Base-by-base conservation (phyloP, 2,113 vertebrate species). In the Calidris pygmaea region DNA sequence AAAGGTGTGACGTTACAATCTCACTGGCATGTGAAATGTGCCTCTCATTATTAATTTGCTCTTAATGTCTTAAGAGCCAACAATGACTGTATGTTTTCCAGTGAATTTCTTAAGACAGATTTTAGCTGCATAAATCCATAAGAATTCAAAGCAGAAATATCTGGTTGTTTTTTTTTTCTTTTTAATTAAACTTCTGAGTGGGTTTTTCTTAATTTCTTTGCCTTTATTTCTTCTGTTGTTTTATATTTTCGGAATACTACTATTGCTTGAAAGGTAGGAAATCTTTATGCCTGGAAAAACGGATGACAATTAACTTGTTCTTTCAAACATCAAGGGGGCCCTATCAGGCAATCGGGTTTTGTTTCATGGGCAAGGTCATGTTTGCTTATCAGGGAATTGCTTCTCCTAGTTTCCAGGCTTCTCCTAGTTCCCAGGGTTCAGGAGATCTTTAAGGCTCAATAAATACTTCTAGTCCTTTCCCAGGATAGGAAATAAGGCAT, bases 381-480 rank as follows among this genome's bases (percentile, higher is more conserved):
- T 94, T 92, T 94, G 68, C 37, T 73, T 89, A 56, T 96, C 75
- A 86, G 79, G 74, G 76, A 68, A 91, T 63, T 81, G 47, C 71
- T 96, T 80, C 82, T 91, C 75, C 53, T 86, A 3, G 37, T 88
- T 89, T 74, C 89, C 52, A 84, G 7, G 4, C 35, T 94, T 47
- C 50, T 80, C 43, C 68, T 67, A 7, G 1, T 75, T 87, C 80
- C 77, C 79, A 83, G 53, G 55, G 29, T 78, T 83, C 75, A 53
- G 59, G 80, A 90, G 81, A 74, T 74, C 26, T 75, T 65, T 83
- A 41, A 62, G 35, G 62, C 26, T 74, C 62, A 87, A 63, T 41
- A 77, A 81, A 75, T 45, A 50, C 26, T 83, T 92, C 18, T 13
- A 45, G 35, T 39, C 22, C 75, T 85, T 85, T 84, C 52, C 32